phyloP scores from a whole-genome alignment of 2,113 vertebrate species.

The Dipodomys ordii region DNA sequence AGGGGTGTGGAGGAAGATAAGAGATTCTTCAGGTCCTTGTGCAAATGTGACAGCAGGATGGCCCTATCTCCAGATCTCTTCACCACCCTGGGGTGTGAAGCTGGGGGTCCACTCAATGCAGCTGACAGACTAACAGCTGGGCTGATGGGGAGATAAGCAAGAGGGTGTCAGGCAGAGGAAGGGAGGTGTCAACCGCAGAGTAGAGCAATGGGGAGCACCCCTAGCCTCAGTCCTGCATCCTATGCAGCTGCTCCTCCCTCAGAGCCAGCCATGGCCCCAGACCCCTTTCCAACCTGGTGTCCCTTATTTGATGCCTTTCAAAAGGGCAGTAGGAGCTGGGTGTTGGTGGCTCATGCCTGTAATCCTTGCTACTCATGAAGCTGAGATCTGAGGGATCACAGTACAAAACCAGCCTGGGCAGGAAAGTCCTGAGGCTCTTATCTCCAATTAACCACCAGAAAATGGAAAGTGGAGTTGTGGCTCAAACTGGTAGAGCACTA shows the following conservation, averaged over 20 bases:
- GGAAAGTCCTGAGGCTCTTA: too few relatives aligned
- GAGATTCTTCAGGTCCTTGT: slow-evolving; percentile 38
- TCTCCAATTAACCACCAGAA: too few relatives aligned
- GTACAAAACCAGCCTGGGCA: too few relatives aligned
- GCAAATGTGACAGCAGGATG: slow-evolving; percentile 47
- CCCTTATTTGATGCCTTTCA: background rate
- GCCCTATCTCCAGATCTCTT: slow-evolving; percentile 73
- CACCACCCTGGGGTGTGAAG: slow-evolving; percentile 71
- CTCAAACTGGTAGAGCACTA: too few relatives aligned
- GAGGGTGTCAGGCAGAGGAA: slow-evolving; percentile 69
- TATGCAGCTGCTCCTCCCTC: background rate
- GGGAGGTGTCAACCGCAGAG: slow-evolving; percentile 73
- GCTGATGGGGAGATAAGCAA: slow-evolving; percentile 50
- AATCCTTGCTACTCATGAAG: too few relatives aligned
- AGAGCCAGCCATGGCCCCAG: background rate
- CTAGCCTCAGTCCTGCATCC: background rate
- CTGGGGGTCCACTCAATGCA: slow-evolving; percentile 41
- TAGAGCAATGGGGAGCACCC: background rate
- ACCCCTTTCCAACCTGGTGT: background rate
- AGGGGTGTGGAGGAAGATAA: background rate
- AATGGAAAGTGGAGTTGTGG: too few relatives aligned
- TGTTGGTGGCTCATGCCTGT: too few relatives aligned
- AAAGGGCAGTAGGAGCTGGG: background rate
- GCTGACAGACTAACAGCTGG: slow-evolving; percentile 61
- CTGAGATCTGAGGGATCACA: too few relatives aligned